A percentile compares a stretch with the other conserved stretches of the same genome.
phyloP scores from a whole-genome alignment of 2,888 invertebrate species.

The Protophormia terraenovae region DNA sequence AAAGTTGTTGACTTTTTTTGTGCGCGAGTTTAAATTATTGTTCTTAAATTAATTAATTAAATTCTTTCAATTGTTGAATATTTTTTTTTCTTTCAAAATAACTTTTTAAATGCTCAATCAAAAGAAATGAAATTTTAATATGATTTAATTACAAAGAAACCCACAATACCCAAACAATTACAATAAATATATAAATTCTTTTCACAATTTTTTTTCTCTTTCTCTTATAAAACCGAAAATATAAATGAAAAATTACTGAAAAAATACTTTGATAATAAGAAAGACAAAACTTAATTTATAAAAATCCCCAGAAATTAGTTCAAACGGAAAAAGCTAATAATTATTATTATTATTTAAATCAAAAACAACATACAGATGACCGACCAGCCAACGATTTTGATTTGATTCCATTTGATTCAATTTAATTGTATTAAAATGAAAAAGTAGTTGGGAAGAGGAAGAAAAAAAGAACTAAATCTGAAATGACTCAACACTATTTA shows the following conservation, averaged over 20 bases:
- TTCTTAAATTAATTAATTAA: constrained; percentile 58
- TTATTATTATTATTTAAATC: constrained; percentile 54
- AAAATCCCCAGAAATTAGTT: constrained; percentile 63
- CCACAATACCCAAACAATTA: neutral
- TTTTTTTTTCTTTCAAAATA: neutral
- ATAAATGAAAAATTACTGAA: no score
- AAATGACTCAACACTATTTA: constrained; percentile 57
- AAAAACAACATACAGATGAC: constrained; percentile 27
- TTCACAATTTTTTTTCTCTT: neutral
- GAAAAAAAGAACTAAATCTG: neutral
- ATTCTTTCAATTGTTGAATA: constrained; percentile 22
- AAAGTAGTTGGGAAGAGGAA: no score
- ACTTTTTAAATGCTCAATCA: constrained; percentile 2
- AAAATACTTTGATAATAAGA: constrained; percentile 1
- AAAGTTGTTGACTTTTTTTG: neutral
- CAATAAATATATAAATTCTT: constrained; percentile 19
- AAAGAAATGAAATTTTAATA: constrained; percentile 33
- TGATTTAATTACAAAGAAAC: constrained; percentile 50
- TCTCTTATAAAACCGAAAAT: constrained; percentile 3
- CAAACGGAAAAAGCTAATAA: constrained; percentile 67
- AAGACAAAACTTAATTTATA: constrained; percentile 11
- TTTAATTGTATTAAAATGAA: constrained; percentile 45
- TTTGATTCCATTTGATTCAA: constrained; percentile 60
- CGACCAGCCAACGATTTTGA: constrained; percentile 25
- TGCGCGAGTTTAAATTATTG: neutral